Base-by-base conservation (phyloP, 2,113 vertebrate species). In the Peromyscus leucopus region DNA sequence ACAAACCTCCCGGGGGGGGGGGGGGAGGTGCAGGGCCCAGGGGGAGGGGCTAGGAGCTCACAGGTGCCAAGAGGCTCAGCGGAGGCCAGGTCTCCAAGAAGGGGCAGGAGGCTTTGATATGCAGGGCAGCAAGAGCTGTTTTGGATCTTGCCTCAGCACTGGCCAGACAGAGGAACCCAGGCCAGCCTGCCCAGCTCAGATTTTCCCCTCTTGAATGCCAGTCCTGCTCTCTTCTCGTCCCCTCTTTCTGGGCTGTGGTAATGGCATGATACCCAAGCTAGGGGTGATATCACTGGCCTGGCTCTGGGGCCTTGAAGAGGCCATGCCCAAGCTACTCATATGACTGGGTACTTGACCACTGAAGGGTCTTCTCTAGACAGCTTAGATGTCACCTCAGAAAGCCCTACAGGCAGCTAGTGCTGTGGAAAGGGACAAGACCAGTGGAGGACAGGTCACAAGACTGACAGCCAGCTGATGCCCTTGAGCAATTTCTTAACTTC, bases 401-500 rank as follows among this genome's bases (percentile, higher is more conserved):
- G 48, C 24, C 46, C 51, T 39, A 5, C 16, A 39, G 78, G 74
- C 24, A 83, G 22, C 76, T 69, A 28, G 55, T 78, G 21, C 36
- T 57, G 26, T 84, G 55, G 55, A 19, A 89, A 31, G 21, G 55
- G 92, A 69, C 12, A 46, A 78, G 61, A 80, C 57, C 83, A 51
- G 5, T 42, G 46, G 57, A 65, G 33, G 46, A 93, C 75, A 55
- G 69, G 63, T n/a, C 12, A 26, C 26, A 42, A 26, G 36, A 90
- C 19, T 85, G 67, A 46, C 9, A 71, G 48, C 36, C 59, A 61
- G 33, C 33, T 90, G 80, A 80, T 80, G 22, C 67, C 55, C 67
- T 69, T 63, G 33, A 55, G 61, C 59, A 86, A 71, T 91, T 95
- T 91, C 85, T 94, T 57, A 92, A 90, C n/a, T 36, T 93, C 48